Base-by-base conservation (phyloP, 2,113 vertebrate genomes). In the Campylorhamphus procurvoides region DNA sequence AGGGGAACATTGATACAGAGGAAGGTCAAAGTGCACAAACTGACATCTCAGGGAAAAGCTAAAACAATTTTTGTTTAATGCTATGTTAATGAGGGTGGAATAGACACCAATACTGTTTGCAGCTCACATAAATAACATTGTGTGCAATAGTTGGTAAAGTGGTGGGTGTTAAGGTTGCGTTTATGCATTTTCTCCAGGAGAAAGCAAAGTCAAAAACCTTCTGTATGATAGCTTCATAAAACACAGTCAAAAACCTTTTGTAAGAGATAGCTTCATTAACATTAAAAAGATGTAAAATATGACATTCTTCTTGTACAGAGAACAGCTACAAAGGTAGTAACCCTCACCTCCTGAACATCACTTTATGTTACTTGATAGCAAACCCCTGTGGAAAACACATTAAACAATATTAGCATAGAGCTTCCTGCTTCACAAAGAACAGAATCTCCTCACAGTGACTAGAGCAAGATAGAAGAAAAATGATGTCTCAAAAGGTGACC, bases 321-420 rank as follows among this genome's bases (percentile, higher is more conserved):
- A 94, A 83, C 79, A 91, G 62, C 83, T 90, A 90, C 90, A 92
- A 88, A 93, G 85, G 83, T 84, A 95, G 85, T 33, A 88, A 95
- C 90, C 90, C 93, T 94, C 79, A 84, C 64, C 83, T 84, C 56
- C 83, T 75, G 76, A 94, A 62, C 72, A 90, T 83, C 90, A 12
- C 68, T 89, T 94, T 52, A 29, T 64, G 44, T 81, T 94, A 78
- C 89, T 64, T 75, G 80, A 94, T 94, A 92, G 87, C 87, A 94
- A 94, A 81, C 40, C 94, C 73, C 83, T 52, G 52, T 72, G 83
- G 88, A 94, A 96, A 96, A 92, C 40, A 93, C 76, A 89, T 96
- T 96, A 92, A 86, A 88, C 52, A 93, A 78, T 84, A 94, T 96
- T 95, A 96, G 69, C 92, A 96, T 81, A 94, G 72, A 83, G 72